These are phyloP conservation scores for Drosophila setosimentum DNA, from an alignment of 2,888 invertebrate species.

Conservation along the genomic window DNA sequence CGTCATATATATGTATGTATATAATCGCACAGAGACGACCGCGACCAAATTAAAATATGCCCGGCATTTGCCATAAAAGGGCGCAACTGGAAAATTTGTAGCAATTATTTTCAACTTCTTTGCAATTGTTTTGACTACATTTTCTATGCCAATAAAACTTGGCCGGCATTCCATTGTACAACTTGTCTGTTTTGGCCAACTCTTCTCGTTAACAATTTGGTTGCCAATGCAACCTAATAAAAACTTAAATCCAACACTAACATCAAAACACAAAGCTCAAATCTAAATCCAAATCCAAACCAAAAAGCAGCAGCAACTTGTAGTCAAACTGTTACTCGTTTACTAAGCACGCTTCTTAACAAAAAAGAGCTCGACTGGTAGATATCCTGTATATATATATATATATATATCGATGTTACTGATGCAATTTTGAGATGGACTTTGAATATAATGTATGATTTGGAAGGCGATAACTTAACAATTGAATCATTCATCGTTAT, in stretches of 20 bases:
- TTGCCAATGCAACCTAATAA: no score
- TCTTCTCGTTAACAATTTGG: neutral
- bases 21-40: neutral
- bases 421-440: neutral
- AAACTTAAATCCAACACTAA: neutral
- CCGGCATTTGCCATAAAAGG: slow-evolving; percentile 34
- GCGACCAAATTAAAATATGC: neutral
- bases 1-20: neutral
- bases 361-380: neutral
- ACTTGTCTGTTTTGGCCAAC: neutral
- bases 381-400: neutral
- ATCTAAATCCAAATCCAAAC: neutral
- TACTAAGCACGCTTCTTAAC: no score
- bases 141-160: slow-evolving; percentile 34
- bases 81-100: slow-evolving; percentile 71
- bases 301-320: neutral
- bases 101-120: slow-evolving; percentile 73
- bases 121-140: slow-evolving; percentile 44
- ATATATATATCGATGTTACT: neutral
- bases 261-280: neutral
- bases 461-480: neutral
- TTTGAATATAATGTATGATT: neutral
- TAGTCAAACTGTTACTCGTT: neutral
- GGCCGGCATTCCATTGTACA: neutral
- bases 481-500: neutral